Base-by-base conservation (phyloP, 2,888 invertebrate genomes). In the Ganaspis brasiliensis region DNA sequence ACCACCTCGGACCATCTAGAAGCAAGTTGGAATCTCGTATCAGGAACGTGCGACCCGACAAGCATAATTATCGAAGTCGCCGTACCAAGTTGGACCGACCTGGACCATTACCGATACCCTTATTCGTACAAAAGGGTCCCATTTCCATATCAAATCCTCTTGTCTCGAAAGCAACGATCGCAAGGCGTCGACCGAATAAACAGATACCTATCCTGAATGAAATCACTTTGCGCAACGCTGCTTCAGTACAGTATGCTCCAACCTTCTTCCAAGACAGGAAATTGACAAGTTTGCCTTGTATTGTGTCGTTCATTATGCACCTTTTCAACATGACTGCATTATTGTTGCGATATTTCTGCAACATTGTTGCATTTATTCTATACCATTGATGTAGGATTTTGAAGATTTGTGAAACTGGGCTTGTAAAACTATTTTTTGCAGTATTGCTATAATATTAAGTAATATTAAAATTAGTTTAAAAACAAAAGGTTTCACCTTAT, bases 31-130 rank as follows among this genome's bases (percentile, higher is more conserved):
- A 80, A 45, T 67, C 67, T 72, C 80, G 78, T 76, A 78, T 80
- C 77, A 78, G 74, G 74, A 78, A 76, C 72, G 74, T 59, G 59
- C 56, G 59, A 52, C 71, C 72, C 81, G 45, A 79, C 72, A 52
- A 77, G 82, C 79, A 81, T 79, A 82, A 82, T 82, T 82, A 79
- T 81, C 78, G 77, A 78, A 77, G 77, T 76, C 79, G 77, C 79
- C 79, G 80, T 74, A 57, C 59, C 56, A 24, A 40, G 21, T 56
- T 31, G 70, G 73, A 67, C 76, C 74, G 77, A 55, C 59, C 72
- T 72, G 55, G 73, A 61, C 76, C 80, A 81, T 83, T 83, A 83
- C 74, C 77, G 78, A 80, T 81, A 80, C 77, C 82, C 81, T 80
- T 82, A 77, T 81, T 80, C 49, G 81, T 72, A 74, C 78, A 79